phyloP scores from a whole-genome alignment of 2,113 vertebrate species.

The Mungos mungo region DNA sequence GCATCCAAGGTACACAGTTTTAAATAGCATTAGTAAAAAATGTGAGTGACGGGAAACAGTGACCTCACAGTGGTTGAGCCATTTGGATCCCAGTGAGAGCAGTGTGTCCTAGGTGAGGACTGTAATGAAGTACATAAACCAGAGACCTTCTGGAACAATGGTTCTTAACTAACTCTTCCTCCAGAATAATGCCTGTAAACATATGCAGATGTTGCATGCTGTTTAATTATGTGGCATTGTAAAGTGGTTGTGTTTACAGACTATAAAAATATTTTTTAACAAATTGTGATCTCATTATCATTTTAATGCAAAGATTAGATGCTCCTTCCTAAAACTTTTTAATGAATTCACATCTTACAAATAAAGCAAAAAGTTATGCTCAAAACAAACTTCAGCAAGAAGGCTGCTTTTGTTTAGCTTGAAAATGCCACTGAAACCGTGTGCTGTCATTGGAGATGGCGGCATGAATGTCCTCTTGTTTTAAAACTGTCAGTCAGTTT shows the following conservation, averaged over 20 bases:
- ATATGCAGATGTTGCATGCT: not conserved
- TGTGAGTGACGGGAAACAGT: not conserved
- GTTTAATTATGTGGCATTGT: not conserved
- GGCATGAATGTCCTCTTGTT: not conserved
- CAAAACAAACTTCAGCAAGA: not conserved
- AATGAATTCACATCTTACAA: conserved; percentile 13
- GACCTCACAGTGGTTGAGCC: not conserved
- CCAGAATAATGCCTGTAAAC: not conserved
- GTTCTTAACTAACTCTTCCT: not conserved
- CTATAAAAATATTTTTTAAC: not conserved
- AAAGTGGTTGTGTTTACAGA: not conserved
- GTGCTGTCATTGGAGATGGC: not conserved
- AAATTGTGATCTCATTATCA: not conserved
- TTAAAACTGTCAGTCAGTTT: not conserved
- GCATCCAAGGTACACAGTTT: not conserved
- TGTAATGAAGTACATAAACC: not conserved
- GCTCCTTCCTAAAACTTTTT: not conserved
- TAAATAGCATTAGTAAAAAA: not conserved
- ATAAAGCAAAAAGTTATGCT: not conserved
- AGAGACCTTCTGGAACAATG: not conserved
- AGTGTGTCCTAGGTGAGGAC: not conserved
- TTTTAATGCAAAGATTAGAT: conserved; percentile 15
- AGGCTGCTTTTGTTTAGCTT: not conserved
- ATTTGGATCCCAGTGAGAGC: not conserved
- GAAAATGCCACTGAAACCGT: not conserved